Evolutionary conservation across 2,888 invertebrate species (phyloP).

Genomic region (Archaeoteleia sp.): DNA sequence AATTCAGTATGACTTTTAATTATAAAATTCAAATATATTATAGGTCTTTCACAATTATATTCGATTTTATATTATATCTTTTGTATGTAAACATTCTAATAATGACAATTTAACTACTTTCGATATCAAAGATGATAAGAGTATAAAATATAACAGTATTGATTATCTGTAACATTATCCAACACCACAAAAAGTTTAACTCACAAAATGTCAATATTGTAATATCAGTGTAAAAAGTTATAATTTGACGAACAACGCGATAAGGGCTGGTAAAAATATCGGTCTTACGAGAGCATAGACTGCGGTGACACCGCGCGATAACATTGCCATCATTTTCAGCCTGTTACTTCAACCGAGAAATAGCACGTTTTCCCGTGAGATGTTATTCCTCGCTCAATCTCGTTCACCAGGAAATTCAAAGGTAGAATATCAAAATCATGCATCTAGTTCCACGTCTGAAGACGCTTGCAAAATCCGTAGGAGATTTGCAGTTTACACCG

Average conservation of each 20-base stretch:
- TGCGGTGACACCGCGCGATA: slow-evolving; percentile 57
- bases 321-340: slow-evolving; percentile 57
- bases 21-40: no score
- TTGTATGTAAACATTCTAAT: no score
- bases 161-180: background rate
- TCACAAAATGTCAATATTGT: slow-evolving; percentile 54
- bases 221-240: slow-evolving; percentile 56
- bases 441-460: slow-evolving; percentile 48
- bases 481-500: slow-evolving; percentile 34
- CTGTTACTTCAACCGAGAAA: slow-evolving; percentile 57
- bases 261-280: slow-evolving; percentile 45
- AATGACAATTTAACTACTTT: no score
- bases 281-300: slow-evolving; percentile 57
- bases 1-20: no score
- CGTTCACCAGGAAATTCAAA: slow-evolving; percentile 54
- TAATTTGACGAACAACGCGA: slow-evolving; percentile 39
- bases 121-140: no score
- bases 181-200: slow-evolving; percentile 16
- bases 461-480: slow-evolving; percentile 29
- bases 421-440: slow-evolving; percentile 55
- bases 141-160: no score
- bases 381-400: slow-evolving; percentile 54
- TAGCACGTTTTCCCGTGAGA: slow-evolving; percentile 48
- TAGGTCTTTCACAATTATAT: no score
- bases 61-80: no score